These are phyloP conservation scores for Poecilia velifera DNA, from an alignment of 2,797 vertebrate species.

Conservation along the genomic window DNA sequence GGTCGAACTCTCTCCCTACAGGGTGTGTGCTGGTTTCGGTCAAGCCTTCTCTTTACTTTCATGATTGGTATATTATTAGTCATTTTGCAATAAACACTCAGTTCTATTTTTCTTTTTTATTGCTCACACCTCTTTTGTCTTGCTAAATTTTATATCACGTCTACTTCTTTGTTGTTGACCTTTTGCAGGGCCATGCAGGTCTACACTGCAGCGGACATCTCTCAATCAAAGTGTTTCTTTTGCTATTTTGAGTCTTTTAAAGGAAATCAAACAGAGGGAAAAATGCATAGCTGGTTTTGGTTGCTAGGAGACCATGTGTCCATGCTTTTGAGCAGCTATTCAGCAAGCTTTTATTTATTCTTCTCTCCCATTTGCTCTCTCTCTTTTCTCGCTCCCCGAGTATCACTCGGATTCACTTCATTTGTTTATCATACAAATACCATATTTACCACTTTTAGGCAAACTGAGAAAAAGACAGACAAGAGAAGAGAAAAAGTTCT, in stretches of 20 bases:
- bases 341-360: constrained; percentile 65
- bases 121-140: constrained; percentile 2
- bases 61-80: constrained; percentile 19
- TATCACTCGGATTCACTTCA: constrained; percentile 47
- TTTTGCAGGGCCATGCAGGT: constrained; percentile 38
- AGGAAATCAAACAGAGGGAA: constrained; percentile 66
- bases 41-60: constrained; percentile 35
- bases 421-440: constrained; percentile 51
- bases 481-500: constrained; percentile 5
- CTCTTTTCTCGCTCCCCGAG: constrained; percentile 25
- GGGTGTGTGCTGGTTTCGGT: constrained; percentile 56
- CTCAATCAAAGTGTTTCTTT: constrained; percentile 62
- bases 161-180: constrained; percentile 43
- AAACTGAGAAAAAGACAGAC: constrained; percentile 14
- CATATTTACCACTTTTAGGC: constrained; percentile 33
- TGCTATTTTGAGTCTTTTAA: constrained; percentile 57
- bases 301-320: constrained; percentile 78
- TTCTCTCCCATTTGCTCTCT: constrained; percentile 13
- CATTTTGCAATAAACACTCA: constrained; percentile 14
- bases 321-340: constrained; percentile 67
- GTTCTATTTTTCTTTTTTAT: constrained; percentile 1
- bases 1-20: constrained; percentile 51
- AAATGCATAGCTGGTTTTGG: constrained; percentile 65
- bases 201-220: constrained; percentile 37
- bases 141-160: neutral